Evolutionary conservation across 2,113 vertebrate genomes (phyloP), one percentile per base, ranked within the genome.

Genomic region (Potamarius usumacintae): DNA sequence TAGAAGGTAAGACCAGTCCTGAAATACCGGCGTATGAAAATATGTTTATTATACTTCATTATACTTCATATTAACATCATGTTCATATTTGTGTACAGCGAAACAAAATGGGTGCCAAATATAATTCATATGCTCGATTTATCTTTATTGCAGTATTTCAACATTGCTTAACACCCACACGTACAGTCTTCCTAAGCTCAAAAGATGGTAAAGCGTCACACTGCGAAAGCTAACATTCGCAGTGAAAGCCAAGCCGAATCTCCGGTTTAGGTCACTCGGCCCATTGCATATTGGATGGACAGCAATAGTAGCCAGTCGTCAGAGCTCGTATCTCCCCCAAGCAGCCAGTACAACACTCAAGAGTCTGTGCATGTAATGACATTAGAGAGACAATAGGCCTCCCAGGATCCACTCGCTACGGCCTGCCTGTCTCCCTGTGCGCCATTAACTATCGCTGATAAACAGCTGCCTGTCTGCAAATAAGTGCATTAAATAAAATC

Each of bases 301-400:
- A 84, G 89, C 90, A 92, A 91, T 91, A 93, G 92, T 94, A 92
- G 92, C 93, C 93, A 94, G 93, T 95, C 90, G 91, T 94, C 94
- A 94, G 93, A 89, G 87, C 93, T 90, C 90, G 92, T 94, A 94
- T 94, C 94, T 95, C 89, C 63, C 90, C 89, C 86, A 92, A 94
- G 94, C 94, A 95, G 94, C 94, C 93, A 91, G 89, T 92, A 91
- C 92, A 93, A 92, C 93, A 91, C 87, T 93, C 92, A 94, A 90
- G 94, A 94, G 90, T 93, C 93, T 92, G 89, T 92, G 92, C 89
- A 93, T 94, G 85, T 95, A 95, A 95, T 95, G 94, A 94, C 94
- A 94, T 95, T 94, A 95, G 92, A 92, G 93, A 90, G 92, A 94
- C 94, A 95, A 95, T 93, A 94, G 91, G 91, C 90, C 88, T 91